Conservation (phyloP, 2,888 invertebrate species). For the Tetragonula carbonaria region DNA sequence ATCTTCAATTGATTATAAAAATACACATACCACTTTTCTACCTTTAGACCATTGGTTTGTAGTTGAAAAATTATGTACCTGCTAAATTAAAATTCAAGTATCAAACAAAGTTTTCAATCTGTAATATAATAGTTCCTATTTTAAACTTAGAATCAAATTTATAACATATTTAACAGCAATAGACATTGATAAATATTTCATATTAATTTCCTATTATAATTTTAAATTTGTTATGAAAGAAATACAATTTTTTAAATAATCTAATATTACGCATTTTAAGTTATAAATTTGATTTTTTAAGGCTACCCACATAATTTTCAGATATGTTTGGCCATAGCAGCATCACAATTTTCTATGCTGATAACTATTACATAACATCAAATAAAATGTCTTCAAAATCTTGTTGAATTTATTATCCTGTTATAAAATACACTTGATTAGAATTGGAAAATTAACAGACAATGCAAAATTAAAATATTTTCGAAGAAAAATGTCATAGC, state of each 20-base stretch:
- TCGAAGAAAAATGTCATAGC: constrained; percentile 74
- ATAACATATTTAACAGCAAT: neutral
- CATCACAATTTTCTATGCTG: constrained; percentile 69
- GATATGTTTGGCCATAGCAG: constrained; percentile 72
- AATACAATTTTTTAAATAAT: neutral
- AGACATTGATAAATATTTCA: neutral
- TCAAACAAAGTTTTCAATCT: neutral
- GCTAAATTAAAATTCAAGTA: constrained; percentile 78
- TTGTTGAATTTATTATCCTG: constrained; percentile 20
- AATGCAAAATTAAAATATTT: constrained; percentile 27
- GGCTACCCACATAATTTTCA: constrained; percentile 27
- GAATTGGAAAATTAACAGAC: neutral
- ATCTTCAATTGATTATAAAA: constrained; percentile 50
- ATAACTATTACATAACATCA: constrained; percentile 78
- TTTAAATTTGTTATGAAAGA: neutral
- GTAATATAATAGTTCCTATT: neutral
- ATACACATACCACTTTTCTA: constrained; percentile 90
- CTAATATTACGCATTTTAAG: constrained; percentile 12
- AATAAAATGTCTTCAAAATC: constrained; percentile 59
- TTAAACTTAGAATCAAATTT: neutral
- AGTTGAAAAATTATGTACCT: constrained; percentile 92
- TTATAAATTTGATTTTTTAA: constrained; percentile 30
- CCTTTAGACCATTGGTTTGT: constrained; percentile 90
- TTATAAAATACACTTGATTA: constrained; percentile 5
- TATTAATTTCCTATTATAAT: neutral